Evolutionary conservation across 2,888 invertebrate species (phyloP).

Genomic region (Iselma pallidipennis): DNA sequence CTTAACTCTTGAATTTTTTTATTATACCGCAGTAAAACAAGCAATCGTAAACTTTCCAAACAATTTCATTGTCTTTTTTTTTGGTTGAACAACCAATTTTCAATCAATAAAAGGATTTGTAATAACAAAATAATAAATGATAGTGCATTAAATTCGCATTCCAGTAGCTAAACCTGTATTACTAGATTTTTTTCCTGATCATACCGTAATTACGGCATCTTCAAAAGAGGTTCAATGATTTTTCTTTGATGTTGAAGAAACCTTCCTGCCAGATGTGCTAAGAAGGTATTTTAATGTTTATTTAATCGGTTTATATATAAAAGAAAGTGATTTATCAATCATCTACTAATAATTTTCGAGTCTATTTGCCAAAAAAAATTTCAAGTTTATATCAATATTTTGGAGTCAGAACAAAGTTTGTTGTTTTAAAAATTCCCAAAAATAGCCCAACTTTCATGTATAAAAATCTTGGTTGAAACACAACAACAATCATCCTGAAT

Average conservation of each 20-base stretch:
- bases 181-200: background rate
- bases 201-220: background rate
- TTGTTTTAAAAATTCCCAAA: too few species aligned
- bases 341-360: background rate
- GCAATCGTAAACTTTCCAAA: too few species aligned
- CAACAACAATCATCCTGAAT: too few species aligned
- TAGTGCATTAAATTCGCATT: background rate
- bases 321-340: too few species aligned
- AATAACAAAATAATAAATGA: background rate
- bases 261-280: too few species aligned
- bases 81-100: background rate
- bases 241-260: background rate
- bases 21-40: too few species aligned
- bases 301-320: too few species aligned
- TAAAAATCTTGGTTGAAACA: too few species aligned
- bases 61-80: background rate
- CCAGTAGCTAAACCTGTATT: background rate
- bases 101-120: background rate
- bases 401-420: too few species aligned
- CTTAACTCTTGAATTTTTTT: too few species aligned
- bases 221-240: background rate
- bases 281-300: too few species aligned
- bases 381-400: background rate
- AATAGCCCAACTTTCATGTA: constrained; percentile 10
- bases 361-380: background rate